Percentiles rank a stretch among this genome's conserved stretches.
phyloP scores from a whole-genome alignment of 2,888 invertebrate genomes.

The Magallana nippona region DNA sequence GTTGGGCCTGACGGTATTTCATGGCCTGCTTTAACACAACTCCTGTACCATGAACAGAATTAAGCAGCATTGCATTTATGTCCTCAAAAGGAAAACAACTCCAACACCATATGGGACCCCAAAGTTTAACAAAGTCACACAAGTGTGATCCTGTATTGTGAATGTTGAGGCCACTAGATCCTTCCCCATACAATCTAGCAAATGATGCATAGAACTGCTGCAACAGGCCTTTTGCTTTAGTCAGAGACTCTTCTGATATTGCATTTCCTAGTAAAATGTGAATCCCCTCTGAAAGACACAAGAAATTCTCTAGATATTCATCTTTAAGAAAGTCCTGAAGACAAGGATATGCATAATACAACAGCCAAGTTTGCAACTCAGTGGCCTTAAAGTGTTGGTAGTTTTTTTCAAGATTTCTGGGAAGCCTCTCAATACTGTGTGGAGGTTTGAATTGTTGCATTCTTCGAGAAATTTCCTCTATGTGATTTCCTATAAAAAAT shows the following conservation, averaged over 20 bases:
- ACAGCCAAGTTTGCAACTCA: conserved; percentile 57
- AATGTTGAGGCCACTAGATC: conserved; percentile 53
- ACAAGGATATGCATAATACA: conserved; percentile 55
- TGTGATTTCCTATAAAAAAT: conserved; percentile 50
- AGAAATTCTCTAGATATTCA: conserved; percentile 52
- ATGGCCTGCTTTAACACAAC: conserved; percentile 6
- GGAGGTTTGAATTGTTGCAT: conserved; percentile 53
- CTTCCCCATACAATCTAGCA: conserved; percentile 47
- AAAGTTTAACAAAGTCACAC: conserved; percentile 42
- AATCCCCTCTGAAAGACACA: conserved; percentile 52
- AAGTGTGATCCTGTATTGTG: conserved; percentile 50
- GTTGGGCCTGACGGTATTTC: too few species aligned
- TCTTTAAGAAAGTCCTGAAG: conserved; percentile 51
- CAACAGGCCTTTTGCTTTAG: conserved; percentile 47
- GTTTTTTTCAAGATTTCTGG: conserved; percentile 56
- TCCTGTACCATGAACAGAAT: conserved; percentile 44
- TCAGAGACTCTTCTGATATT: conserved; percentile 46
- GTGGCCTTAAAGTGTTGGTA: conserved; percentile 59
- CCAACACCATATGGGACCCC: conserved; percentile 38
- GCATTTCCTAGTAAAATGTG: conserved; percentile 53
- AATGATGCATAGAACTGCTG: conserved; percentile 31
- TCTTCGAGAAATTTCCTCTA: conserved; percentile 47
- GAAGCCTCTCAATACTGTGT: conserved; percentile 53
- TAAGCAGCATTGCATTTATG: conserved; percentile 39
- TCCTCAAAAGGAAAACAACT: conserved; percentile 40